These are phyloP conservation scores for Apogon hyalosoma DNA, from an alignment of 2,797 vertebrate species.

Conservation along the genomic window DNA sequence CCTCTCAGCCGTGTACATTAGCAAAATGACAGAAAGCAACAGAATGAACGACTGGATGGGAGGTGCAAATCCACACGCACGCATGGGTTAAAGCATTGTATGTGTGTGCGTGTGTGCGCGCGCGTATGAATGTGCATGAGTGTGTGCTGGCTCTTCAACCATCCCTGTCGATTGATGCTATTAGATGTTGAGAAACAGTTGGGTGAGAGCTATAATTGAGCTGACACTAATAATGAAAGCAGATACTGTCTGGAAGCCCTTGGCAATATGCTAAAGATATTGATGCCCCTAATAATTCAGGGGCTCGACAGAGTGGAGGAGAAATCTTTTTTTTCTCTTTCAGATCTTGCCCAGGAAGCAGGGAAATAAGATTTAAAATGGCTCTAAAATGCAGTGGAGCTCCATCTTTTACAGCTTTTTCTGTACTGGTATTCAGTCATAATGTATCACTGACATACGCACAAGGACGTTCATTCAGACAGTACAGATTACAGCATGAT, in stretches of 20 bases:
- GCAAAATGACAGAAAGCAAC: conserved; percentile 94
- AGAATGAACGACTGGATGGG: conserved; percentile 74
- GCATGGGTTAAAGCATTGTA: conserved; percentile 26
- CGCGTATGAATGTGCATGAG: conserved; percentile 25
- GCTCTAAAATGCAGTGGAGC: conserved; percentile 68
- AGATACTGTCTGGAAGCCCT: conserved; percentile 94
- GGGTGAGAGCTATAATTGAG: conserved; percentile 99
- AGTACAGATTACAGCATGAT: conserved; percentile 45
- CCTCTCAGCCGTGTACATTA: conserved; percentile 96
- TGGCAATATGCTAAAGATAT: conserved; percentile 95
- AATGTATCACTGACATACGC: conserved; percentile 62
- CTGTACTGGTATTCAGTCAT: conserved; percentile 56
- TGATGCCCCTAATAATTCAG: conserved; percentile 99
- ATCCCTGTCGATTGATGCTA: conserved; percentile 97
- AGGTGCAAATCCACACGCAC: conserved; percentile 44
- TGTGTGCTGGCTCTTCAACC: conserved; percentile 87
- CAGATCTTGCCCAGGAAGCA: conserved; percentile 74
- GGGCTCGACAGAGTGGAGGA: conserved; percentile 77
- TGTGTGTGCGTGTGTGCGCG: conserved; percentile 27
- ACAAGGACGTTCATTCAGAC: conserved; percentile 40
- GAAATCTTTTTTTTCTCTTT: conserved; percentile 62
- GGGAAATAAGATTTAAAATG: conserved; percentile 78
- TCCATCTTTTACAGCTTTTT: conserved; percentile 68
- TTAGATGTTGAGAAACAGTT: conserved; percentile 98
- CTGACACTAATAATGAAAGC: conserved; percentile 99